Evolutionary conservation across 2,113 vertebrate species (phyloP).

Genomic region (Myotis davidii): DNA sequence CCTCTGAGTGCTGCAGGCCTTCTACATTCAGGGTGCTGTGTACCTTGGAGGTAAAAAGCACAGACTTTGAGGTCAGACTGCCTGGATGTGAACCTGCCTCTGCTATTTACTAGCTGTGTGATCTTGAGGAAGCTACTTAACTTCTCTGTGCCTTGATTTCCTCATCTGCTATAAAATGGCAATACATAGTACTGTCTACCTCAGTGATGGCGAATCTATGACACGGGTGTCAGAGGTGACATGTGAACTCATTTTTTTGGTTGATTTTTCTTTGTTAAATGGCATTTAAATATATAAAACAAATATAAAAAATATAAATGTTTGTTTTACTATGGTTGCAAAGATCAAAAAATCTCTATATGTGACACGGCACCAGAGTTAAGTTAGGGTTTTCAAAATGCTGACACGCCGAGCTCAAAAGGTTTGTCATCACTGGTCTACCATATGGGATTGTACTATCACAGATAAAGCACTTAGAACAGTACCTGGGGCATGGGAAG

Average conservation of each 20-base stretch:
- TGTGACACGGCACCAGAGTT: too few species aligned
- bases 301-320: too few species aligned
- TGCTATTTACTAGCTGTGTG: not conserved
- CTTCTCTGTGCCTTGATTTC: slow-evolving; percentile 31
- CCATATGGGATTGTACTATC: not conserved
- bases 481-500: not conserved
- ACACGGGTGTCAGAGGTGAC: too few species aligned
- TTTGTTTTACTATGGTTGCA: too few species aligned
- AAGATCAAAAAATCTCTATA: too few species aligned
- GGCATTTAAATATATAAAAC: too few species aligned
- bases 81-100: not conserved
- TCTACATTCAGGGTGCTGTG: not conserved
- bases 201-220: too few species aligned
- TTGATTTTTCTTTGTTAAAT: too few species aligned
- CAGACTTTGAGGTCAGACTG: not conserved
- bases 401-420: too few species aligned
- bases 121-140: slow-evolving; percentile 11
- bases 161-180: not conserved
- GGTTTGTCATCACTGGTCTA: too few species aligned
- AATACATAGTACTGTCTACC: not conserved
- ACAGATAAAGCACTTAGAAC: not conserved
- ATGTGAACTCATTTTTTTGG: too few species aligned
- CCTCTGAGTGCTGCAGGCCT: not conserved
- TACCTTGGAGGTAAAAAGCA: not conserved
- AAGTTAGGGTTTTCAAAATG: too few species aligned